Base-by-base conservation (phyloP, 2,888 invertebrate genomes). In the Tenthredo notha region DNA sequence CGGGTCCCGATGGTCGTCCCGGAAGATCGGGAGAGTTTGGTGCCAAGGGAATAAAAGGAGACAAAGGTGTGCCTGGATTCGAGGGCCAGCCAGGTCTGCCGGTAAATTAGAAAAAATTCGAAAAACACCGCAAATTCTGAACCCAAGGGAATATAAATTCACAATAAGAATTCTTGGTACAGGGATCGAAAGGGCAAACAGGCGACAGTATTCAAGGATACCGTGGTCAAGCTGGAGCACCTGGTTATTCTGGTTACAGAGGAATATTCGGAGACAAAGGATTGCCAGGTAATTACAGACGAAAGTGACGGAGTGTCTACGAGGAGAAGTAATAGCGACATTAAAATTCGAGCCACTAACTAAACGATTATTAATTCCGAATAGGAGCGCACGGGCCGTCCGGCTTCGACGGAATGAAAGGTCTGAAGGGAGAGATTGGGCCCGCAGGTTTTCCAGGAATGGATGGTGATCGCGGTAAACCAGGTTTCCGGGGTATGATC, bases 161-260 rank as follows among this genome's bases (percentile, higher is more conserved):
- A 25, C 77, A 93, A 67, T 33, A 18, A 6, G 12, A 67, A 67
- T 33, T 12, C 33, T 29, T 6, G 67, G 7, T 33, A 67, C 67
- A 67, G 91, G 94, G 94, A 18, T 87, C 93, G 84, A 93, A 94
- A 93, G 94, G 94, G 54, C 90, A 91, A 84, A 90, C 94, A 74
- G 94, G 95, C 54, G 94, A 92, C 85, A 96, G 95, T 83, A 89
- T 92, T 40, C 92, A 94, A 78, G 96, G 96, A 29, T 58, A 84
- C n/a, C 90, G 94, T 86, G 97, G 97, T n/a, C 91, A 91, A 21
- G 94, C 94, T n/a, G 95, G 95, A 85, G 88, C 91, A 10, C 90
- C 93, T 33, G 96, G 97, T 78, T 90, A 91, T 75, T 92, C 92
- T 84, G 97, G 96, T 87, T 91, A 92, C n/a, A 91, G 91, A 47